Evolutionary conservation across 2,888 invertebrate species (phyloP).

Genomic region (Achlya flavicornis): DNA sequence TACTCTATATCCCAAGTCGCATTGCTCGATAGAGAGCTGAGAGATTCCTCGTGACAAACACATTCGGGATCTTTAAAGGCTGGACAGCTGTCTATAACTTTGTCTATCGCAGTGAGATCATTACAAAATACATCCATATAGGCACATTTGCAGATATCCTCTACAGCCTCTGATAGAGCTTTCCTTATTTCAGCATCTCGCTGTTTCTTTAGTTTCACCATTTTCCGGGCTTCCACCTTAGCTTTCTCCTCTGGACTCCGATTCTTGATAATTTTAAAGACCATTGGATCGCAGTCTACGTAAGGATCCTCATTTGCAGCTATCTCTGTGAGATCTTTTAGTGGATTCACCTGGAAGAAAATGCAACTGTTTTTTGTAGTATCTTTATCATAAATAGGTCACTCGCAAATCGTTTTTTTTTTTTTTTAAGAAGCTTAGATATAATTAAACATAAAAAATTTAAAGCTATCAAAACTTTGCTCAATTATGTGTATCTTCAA

Average conservation of each 20-base stretch:
- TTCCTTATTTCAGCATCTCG: conserved; percentile 80
- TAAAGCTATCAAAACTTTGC: too few relatives aligned
- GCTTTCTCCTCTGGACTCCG: conserved; percentile 81
- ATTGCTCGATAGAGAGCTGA: conserved; percentile 81
- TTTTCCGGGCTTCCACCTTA: conserved; percentile 80
- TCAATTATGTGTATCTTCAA: too few relatives aligned
- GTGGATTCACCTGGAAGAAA: conserved; percentile 82
- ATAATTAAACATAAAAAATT: too few relatives aligned
- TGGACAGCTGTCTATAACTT: conserved; percentile 73
- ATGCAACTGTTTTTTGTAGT: background rate
- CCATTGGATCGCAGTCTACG: conserved; percentile 86
- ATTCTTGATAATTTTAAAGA: conserved; percentile 87
- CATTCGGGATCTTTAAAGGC: conserved; percentile 76
- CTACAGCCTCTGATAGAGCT: conserved; percentile 72
- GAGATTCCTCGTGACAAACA: conserved; percentile 66
- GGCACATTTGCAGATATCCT: conserved; percentile 78
- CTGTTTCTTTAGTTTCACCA: conserved; percentile 81
- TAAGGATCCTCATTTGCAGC: conserved; percentile 86
- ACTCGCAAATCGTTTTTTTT: too few relatives aligned
- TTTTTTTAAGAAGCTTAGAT: too few relatives aligned
- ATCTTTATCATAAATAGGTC: too few relatives aligned
- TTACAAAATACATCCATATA: conserved; percentile 81
- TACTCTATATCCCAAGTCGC: conserved; percentile 88
- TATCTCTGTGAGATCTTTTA: conserved; percentile 85
- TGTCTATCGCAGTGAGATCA: conserved; percentile 73